Conservation (phyloP, 1,140 invertebrate species). For the Euschistus heros region DNA sequence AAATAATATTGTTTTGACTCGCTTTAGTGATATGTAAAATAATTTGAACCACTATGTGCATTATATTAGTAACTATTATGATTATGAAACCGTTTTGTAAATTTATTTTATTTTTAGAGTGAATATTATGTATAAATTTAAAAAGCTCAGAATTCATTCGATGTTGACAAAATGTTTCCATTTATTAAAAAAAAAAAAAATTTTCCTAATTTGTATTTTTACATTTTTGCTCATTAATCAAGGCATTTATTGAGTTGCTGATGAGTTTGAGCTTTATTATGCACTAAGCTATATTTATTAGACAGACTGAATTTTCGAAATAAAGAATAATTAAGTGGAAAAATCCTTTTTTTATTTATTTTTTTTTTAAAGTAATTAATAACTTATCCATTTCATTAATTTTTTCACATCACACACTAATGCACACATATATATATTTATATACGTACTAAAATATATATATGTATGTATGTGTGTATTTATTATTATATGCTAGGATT, state of each 20-base stretch:
- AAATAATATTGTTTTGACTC: conserved; percentile 4
- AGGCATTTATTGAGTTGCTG: conserved; percentile 7
- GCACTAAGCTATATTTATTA: conserved; percentile 6
- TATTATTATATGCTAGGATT: no score
- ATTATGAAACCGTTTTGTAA: not conserved
- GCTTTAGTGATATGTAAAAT: not conserved
- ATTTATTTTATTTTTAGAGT: no score
- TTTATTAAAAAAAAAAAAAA: not conserved
- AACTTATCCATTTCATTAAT: no score
- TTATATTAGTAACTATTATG: conserved; percentile 4
- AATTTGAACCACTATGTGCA: conserved; percentile 3
- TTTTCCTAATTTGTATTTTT: conserved; percentile 1
- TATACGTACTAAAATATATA: no score
- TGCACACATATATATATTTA: no score
- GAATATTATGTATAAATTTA: no score
- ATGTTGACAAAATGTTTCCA: conserved; percentile 8
- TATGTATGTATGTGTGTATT: no score
- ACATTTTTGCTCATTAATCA: not conserved
- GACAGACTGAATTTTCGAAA: conserved; percentile 6
- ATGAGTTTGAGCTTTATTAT: conserved; percentile 7
- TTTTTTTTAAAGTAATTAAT: no score
- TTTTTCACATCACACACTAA: no score
- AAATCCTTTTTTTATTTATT: no score
- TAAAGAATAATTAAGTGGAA: not conserved
- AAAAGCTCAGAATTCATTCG: not conserved